Evolutionary conservation across 53 echinoderm and acorn worm species (phyloP).

Genomic region (Pentamera pediparva): DNA sequence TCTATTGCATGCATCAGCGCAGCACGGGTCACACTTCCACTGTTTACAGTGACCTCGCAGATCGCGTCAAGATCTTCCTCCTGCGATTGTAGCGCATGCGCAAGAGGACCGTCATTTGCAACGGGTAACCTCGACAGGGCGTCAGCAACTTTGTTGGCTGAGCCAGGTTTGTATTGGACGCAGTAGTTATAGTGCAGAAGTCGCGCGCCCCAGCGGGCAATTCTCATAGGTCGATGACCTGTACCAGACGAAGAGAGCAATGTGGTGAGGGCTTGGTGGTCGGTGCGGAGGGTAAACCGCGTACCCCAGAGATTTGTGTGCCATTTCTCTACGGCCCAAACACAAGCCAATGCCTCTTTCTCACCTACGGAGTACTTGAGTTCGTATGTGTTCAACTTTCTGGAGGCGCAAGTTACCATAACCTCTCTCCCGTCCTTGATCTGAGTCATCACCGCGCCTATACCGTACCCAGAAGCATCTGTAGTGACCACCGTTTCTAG

Average conservation of each 20-base stretch:
- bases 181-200: slow-evolving; percentile 46
- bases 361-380: background rate
- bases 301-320: slow-evolving; percentile 1
- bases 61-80: background rate
- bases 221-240: slow-evolving; percentile 42
- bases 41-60: background rate
- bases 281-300: background rate
- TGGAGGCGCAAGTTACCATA: background rate
- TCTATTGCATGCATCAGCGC: background rate
- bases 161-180: slow-evolving; percentile 40
- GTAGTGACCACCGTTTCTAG: background rate
- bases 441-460: background rate
- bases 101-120: too few species aligned
- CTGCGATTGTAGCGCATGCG: too few species aligned
- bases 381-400: background rate
- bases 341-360: background rate
- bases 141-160: slow-evolving; percentile 53
- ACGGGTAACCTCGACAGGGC: slow-evolving; percentile 36
- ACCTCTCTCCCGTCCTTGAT: background rate
- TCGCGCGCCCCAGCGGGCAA: slow-evolving; percentile 38
- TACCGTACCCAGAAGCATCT: background rate
- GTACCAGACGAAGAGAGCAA: slow-evolving; percentile 44
- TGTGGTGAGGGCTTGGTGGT: background rate
- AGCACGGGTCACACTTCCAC: background rate
- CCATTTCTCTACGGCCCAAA: slow-evolving; percentile 16